Conservation (phyloP, 1,140 invertebrate genomes). For the Ceratoteleas bidentatus region DNA sequence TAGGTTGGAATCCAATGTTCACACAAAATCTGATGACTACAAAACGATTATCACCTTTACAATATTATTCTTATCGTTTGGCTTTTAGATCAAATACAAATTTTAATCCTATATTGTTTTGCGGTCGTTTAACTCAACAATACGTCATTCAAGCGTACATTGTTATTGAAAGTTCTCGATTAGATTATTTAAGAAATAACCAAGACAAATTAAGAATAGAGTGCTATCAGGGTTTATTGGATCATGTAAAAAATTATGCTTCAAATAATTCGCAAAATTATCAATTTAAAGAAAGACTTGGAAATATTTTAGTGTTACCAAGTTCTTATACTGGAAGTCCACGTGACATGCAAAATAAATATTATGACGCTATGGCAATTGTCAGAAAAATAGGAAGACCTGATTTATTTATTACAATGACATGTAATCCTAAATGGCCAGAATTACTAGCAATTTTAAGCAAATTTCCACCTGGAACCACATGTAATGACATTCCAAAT, state of each 20-base stretch:
- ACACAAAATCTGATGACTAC: neutral
- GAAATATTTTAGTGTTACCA: conserved; percentile 20
- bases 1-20: neutral
- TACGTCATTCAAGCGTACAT: conserved; percentile 13
- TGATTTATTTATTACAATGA: no score
- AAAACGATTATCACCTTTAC: conserved; percentile 8
- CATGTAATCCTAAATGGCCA: conserved; percentile 15
- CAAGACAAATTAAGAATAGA: no score
- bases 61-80: no score
- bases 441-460: conserved; percentile 12
- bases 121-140: conserved; percentile 14
- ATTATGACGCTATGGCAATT: conserved; percentile 25
- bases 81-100: no score
- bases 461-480: conserved; percentile 1
- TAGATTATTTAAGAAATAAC: conserved; percentile 25
- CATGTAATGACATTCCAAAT: no score
- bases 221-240: no score
- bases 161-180: no score
- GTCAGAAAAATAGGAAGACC: conserved; percentile 18
- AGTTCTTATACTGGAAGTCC: conserved; percentile 12
- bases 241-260: neutral
- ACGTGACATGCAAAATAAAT: conserved; percentile 25
- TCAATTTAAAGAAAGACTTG: neutral
- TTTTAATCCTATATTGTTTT: conserved; percentile 20
- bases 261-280: neutral